A percentile compares a stretch with the other conserved stretches of the same genome.
Conservation (phyloP, 1,140 invertebrate genomes). For the Temnothorax longispinosus region DNA sequence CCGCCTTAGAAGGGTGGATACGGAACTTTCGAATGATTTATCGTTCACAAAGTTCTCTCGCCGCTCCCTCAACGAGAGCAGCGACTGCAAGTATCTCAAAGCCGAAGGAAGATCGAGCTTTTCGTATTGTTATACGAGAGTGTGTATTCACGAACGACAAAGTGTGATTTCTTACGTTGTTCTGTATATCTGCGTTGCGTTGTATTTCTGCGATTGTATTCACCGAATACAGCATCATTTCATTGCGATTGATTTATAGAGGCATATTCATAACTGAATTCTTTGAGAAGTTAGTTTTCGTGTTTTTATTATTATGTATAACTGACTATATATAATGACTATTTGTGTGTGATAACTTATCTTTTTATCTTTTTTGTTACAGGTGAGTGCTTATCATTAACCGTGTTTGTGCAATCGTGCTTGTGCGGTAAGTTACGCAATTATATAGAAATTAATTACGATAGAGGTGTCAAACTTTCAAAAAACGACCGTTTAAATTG, state of each 20-base stretch:
- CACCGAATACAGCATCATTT: neutral
- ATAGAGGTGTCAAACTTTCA: conserved; percentile 74
- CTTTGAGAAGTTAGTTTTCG: neutral
- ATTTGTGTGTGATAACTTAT: conserved; percentile 43
- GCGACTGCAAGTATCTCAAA: conserved; percentile 57
- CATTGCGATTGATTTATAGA: neutral
- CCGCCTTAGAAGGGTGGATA: conserved; percentile 69
- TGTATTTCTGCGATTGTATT: neutral
- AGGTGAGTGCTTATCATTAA: conserved; percentile 74
- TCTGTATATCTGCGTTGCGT: neutral
- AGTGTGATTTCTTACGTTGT: conserved; percentile 30
- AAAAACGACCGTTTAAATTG: neutral
- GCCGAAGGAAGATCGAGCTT: conserved; percentile 14
- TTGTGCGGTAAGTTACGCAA: conserved; percentile 71
- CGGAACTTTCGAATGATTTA: conserved; percentile 74
- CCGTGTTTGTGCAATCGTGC: conserved; percentile 61
- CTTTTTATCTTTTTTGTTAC: conserved; percentile 71
- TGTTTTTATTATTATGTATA: neutral
- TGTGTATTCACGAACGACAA: conserved; percentile 37
- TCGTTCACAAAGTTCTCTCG: conserved; percentile 66
- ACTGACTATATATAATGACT: neutral
- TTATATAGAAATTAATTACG: conserved; percentile 76
- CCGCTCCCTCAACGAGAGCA: conserved; percentile 66
- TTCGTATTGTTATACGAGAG: neutral
- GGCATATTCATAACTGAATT: neutral